Percentiles rank a stretch among this genome's conserved stretches.
Conservation (phyloP, 1,140 invertebrate species). For the Leptinotarsa undecemlineata region DNA sequence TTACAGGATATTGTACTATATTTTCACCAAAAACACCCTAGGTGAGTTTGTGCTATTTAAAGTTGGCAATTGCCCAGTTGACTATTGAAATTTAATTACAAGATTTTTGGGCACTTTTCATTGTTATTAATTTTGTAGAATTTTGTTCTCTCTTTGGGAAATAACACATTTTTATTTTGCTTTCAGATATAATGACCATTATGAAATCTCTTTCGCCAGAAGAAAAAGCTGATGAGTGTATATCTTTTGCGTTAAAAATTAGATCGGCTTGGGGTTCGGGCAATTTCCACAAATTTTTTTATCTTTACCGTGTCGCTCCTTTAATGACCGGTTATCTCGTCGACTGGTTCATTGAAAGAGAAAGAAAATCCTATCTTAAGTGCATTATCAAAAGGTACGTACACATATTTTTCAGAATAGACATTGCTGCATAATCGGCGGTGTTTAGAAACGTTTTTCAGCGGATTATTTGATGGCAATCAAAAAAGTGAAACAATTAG, state of each 20-base stretch:
- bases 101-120: no score
- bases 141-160: no score
- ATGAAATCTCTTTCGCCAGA: conserved; percentile 76
- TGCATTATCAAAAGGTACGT: conserved; percentile 96
- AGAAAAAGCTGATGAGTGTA: conserved; percentile 82
- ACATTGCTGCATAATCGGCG: not conserved
- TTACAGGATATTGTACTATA: conserved; percentile 95
- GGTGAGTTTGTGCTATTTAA: conserved; percentile 64
- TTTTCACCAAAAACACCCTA: conserved; percentile 94
- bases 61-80: no score
- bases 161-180: conserved; percentile 33
- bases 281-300: conserved; percentile 92
- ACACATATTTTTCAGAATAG: conserved; percentile 29
- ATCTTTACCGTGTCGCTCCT: conserved; percentile 83
- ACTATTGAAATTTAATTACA: not conserved
- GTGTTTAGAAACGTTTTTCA: no score
- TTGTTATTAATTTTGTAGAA: no score
- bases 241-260: conserved; percentile 84
- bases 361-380: conserved; percentile 88
- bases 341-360: conserved; percentile 95
- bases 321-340: conserved; percentile 96
- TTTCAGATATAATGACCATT: conserved; percentile 89
- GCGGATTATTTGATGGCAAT: no score
- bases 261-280: conserved; percentile 87
- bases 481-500: no score